A percentile compares a stretch with the other conserved stretches of the same genome.
phyloP scores from a whole-genome alignment of 2,888 invertebrate genomes.

The Mythimna impura region DNA sequence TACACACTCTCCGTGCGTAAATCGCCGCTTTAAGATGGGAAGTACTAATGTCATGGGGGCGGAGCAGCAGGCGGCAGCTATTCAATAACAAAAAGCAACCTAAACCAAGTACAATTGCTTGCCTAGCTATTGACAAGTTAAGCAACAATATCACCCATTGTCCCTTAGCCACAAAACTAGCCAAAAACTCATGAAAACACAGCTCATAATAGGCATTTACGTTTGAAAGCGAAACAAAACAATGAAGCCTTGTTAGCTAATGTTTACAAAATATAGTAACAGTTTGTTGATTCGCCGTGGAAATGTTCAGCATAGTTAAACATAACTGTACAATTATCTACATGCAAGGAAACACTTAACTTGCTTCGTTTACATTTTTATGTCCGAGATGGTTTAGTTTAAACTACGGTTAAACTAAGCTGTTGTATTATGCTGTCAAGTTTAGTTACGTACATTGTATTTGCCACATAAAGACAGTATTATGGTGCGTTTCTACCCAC shows the following conservation, averaged over 20 bases:
- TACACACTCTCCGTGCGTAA: too few relatives aligned
- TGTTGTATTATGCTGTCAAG: slow-evolving; percentile 7
- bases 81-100: too few relatives aligned
- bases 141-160: slow-evolving; percentile 10
- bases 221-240: slow-evolving; percentile 32
- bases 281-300: slow-evolving; percentile 36
- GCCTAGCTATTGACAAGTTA: not conserved
- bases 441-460: not conserved
- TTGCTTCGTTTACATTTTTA: slow-evolving; percentile 46
- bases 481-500: too few relatives aligned
- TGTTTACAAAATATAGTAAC: slow-evolving; percentile 39
- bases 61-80: too few relatives aligned
- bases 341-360: slow-evolving; percentile 58
- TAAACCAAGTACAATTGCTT: not conserved
- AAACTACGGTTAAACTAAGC: slow-evolving; percentile 3
- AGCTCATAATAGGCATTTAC: slow-evolving; percentile 18
- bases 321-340: slow-evolving; percentile 47
- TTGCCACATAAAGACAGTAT: not conserved
- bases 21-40: too few relatives aligned
- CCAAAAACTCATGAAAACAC: slow-evolving; percentile 26
- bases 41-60: too few relatives aligned
- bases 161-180: not conserved
- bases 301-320: slow-evolving; percentile 41
- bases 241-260: slow-evolving; percentile 25
- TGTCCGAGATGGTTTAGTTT: slow-evolving; percentile 32